Base-by-base conservation (phyloP, 2,797 vertebrate species). In the Delichon dasypus region DNA sequence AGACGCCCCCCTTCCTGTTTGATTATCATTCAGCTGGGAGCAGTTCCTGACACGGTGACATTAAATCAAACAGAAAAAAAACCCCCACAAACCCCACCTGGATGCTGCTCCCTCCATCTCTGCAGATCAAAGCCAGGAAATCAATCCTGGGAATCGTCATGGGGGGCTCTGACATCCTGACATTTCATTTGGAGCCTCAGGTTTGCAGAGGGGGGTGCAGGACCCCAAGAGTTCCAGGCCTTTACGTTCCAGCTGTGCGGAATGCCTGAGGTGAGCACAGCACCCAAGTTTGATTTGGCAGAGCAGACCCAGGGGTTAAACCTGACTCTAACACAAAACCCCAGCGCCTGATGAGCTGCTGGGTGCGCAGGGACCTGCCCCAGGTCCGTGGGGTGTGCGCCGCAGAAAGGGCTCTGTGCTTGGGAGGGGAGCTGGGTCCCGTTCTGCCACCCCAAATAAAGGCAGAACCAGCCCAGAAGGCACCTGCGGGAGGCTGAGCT, bases 11-110 rank as follows among this genome's bases (percentile, higher is more conserved):
- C 10, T 86, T 89, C n/a, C 26, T 67, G 36, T 83, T 65, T 89
- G 82, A 83, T 94, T 95, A 8, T 16, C 32, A 93, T 91, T 85
- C 88, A 92, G 45, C 84, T 73, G 78, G 91, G 78, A 81, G 82
- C 77, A 5, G 57, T 42, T 71, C 84, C 82, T 93, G 82, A 61
- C 72, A 87, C 60, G 38, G 17, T 54, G 65, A 83, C 72, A 77
- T 62, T 78, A 85, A 80, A 94, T 44, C 48, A 34, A 64, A 42
- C 32, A 53, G 32, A 4, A 53, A 64, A 75, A 51, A 27, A 55
- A 50, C 36, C 36, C 40, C n/a, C n/a, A n/a, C n/a, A n/a, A 45
- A 45, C 10, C 48, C 19, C 74, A 64, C 50, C 77, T 89, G 80
- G 62, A 38, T 89, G 84, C 58, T 78, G 87, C 42, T 89, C 65